These are phyloP conservation scores for Nycticorax nycticorax DNA, from an alignment of 2,113 vertebrate species.

Conservation along the genomic window DNA sequence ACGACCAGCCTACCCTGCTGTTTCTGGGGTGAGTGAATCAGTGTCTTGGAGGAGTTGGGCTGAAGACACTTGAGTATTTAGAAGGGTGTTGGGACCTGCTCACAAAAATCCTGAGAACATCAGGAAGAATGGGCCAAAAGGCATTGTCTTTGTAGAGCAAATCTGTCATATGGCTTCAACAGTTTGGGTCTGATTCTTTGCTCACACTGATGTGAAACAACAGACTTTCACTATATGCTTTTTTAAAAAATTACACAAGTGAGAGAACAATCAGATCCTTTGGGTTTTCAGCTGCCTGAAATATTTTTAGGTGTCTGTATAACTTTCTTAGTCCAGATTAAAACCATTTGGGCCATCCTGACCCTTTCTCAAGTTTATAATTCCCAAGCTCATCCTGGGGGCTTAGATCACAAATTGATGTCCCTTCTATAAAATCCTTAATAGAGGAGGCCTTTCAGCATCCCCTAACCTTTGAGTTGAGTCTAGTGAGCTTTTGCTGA, in stretches of 20 bases:
- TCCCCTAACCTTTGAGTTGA: background rate
- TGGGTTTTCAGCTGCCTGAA: background rate
- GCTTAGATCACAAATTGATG: background rate
- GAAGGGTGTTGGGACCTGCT: background rate
- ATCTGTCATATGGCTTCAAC: background rate
- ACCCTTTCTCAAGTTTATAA: background rate
- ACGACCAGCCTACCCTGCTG: constrained; percentile 83
- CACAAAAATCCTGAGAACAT: background rate
- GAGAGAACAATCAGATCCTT: background rate
- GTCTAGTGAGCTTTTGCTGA: background rate
- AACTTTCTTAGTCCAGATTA: background rate
- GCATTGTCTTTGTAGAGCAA: background rate
- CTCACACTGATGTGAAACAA: background rate
- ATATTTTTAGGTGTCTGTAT: background rate
- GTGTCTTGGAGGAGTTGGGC: background rate
- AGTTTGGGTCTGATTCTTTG: background rate
- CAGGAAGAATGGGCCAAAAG: background rate
- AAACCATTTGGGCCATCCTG: background rate
- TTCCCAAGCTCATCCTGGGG: background rate
- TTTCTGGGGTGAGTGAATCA: constrained; percentile 87
- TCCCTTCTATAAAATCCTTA: background rate
- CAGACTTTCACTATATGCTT: background rate
- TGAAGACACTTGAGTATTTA: background rate
- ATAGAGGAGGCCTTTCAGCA: background rate
- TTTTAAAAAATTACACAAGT: background rate